Evolutionary conservation across 1,140 invertebrate species (phyloP).

Genomic region (Asbolus verrucosus): DNA sequence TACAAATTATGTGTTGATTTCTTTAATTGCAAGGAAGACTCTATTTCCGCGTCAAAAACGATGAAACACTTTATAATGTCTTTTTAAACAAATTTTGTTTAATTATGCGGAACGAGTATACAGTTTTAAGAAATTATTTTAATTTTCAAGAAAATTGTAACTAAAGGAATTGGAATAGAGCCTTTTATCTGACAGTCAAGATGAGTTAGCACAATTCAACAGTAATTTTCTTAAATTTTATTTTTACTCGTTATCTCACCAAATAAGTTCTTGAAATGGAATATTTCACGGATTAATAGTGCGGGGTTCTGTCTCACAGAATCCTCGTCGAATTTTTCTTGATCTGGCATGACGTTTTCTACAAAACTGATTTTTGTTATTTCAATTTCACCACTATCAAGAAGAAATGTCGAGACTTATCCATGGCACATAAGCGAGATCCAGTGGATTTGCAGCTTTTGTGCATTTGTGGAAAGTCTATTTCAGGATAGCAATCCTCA

Average conservation of each 20-base stretch:
- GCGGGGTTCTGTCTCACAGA: neutral
- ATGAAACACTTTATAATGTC: too few species aligned
- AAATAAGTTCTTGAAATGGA: neutral
- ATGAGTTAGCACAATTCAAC: constrained; percentile 25
- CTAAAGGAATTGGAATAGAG: constrained; percentile 13
- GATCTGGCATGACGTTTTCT: constrained; percentile 1
- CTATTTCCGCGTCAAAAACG: too few species aligned
- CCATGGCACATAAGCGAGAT: constrained; percentile 5
- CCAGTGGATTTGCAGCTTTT: constrained; percentile 19
- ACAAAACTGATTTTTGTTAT: constrained; percentile 1
- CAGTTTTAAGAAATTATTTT: constrained; percentile 14
- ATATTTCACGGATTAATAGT: neutral
- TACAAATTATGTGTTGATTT: constrained; percentile 18
- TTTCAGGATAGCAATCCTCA: constrained; percentile 28
- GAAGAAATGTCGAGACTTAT: constrained; percentile 25
- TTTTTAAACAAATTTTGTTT: neutral
- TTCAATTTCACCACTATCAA: constrained; percentile 1
- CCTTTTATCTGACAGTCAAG: neutral
- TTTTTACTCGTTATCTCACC: constrained; percentile 19
- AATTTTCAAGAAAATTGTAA: constrained; percentile 1
- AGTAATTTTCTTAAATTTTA: neutral
- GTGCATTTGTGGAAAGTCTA: constrained; percentile 38
- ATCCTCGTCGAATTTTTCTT: neutral
- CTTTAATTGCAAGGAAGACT: too few species aligned
- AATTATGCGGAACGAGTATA: constrained; percentile 11